Conservation (phyloP, 35 echinoderm and acorn worm genomes). For the Heliocidaris erythrogramma region DNA sequence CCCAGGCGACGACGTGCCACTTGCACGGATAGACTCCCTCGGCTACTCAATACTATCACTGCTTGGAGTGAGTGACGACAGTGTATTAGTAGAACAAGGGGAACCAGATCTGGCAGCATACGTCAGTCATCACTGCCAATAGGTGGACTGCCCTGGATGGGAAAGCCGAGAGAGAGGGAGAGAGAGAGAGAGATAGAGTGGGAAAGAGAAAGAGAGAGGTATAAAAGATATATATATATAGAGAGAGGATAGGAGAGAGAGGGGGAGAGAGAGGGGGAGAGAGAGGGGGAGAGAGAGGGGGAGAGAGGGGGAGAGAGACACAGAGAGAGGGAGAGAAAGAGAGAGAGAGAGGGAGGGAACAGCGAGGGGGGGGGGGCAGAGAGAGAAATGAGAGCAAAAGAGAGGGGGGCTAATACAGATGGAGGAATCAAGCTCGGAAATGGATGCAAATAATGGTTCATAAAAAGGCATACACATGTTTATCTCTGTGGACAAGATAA, state of each 20-base stretch:
- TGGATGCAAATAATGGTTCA: too few relatives aligned
- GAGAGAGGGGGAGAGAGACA: background rate
- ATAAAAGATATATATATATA: too few relatives aligned
- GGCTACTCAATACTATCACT: conserved; percentile 27
- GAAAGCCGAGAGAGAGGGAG: background rate
- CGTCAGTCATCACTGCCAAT: conserved; percentile 4
- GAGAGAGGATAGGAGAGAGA: background rate
- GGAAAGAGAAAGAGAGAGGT: background rate
- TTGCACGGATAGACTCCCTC: background rate
- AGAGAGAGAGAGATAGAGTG: background rate
- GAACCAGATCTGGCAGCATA: conserved; percentile 29
- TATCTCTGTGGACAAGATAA: too few relatives aligned
- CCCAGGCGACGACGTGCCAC: background rate
- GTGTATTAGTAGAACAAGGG: conserved; percentile 11
- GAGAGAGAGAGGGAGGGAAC: background rate
- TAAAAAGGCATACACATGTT: too few relatives aligned
- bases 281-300: background rate
- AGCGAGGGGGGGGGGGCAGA: background rate
- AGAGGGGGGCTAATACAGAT: background rate
- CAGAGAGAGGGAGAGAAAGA: background rate
- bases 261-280: background rate
- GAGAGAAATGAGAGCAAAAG: background rate
- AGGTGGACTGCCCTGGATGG: background rate
- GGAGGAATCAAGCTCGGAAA: background rate
- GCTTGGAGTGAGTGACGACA: conserved; percentile 21